These are phyloP conservation scores for Gambusia affinis DNA, from an alignment of 2,113 vertebrate genomes.

Conservation along the genomic window DNA sequence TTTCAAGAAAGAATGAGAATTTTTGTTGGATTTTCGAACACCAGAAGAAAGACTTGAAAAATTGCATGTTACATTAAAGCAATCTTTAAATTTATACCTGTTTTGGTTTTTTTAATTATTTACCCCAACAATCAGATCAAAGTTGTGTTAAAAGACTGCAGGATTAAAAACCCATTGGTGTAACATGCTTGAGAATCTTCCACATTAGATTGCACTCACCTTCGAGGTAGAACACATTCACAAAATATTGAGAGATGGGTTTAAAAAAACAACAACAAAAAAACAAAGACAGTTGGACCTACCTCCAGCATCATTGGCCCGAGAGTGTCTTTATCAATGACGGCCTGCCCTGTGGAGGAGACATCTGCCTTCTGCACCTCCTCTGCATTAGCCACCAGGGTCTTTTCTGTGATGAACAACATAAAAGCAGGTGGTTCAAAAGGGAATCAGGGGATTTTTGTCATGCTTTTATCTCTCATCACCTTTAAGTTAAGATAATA, in stretches of 20 bases:
- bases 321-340: constrained; percentile 97
- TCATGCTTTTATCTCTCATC: background rate
- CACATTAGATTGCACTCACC: no score
- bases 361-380: constrained; percentile 97
- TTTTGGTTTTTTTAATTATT: background rate
- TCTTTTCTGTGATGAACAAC: constrained; percentile 82
- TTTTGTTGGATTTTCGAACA: no score
- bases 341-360: constrained; percentile 93
- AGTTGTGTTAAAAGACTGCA: no score
- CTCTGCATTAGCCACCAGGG: constrained; percentile 89
- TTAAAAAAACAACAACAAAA: no score
- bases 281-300: background rate
- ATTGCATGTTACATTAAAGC: no score
- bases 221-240: no score
- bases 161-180: no score
- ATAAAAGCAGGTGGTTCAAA: background rate
- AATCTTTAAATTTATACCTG: background rate
- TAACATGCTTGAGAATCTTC: no score
- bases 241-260: background rate
- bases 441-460: background rate
- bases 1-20: background rate
- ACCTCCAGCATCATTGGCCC: constrained; percentile 99
- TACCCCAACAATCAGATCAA: background rate
- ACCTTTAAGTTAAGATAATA: background rate
- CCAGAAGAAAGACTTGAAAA: no score